phyloP scores from a whole-genome alignment of 2,113 vertebrate species.

The Cromileptes altivelis region DNA sequence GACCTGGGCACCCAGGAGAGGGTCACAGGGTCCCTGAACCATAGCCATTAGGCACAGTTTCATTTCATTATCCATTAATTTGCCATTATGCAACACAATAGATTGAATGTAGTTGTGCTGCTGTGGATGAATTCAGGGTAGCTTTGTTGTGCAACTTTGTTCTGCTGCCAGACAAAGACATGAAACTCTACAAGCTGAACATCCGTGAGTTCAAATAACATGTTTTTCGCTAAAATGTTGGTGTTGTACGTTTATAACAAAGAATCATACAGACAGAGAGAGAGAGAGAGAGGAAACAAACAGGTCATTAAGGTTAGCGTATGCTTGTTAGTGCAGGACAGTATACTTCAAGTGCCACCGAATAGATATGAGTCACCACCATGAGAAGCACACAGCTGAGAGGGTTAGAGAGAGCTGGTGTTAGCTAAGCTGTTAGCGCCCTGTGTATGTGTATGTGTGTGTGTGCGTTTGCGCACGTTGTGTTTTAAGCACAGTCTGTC shows the following conservation, averaged over 20 bases:
- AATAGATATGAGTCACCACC: slow-evolving; percentile 71
- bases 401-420: slow-evolving; percentile 54
- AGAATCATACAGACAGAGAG: not conserved
- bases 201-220: not conserved
- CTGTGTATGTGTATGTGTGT: slow-evolving; percentile 2
- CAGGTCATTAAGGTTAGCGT: slow-evolving; percentile 47
- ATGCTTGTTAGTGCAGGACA: slow-evolving; percentile 61
- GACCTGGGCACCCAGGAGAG: not conserved
- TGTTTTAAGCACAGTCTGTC: slow-evolving; percentile 75
- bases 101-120: not conserved
- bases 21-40: not conserved
- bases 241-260: not conserved
- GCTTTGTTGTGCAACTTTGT: not conserved
- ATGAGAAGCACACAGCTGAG: slow-evolving; percentile 58
- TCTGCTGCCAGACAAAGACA: not conserved
- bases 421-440: slow-evolving; percentile 55
- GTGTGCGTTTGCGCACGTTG: slow-evolving; percentile 43
- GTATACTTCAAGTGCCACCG: slow-evolving; percentile 52
- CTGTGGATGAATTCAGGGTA: not conserved
- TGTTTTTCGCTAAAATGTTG: slow-evolving; percentile 1
- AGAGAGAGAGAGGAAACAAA: not conserved
- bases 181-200: not conserved
- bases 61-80: slow-evolving; percentile 19
- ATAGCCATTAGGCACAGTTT: not conserved
- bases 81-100: slow-evolving; percentile 1